Evolutionary conservation across 1,140 invertebrate genomes (phyloP), one percentile per base, ranked within the genome.

Genomic region (Babylonia areolata): DNA sequence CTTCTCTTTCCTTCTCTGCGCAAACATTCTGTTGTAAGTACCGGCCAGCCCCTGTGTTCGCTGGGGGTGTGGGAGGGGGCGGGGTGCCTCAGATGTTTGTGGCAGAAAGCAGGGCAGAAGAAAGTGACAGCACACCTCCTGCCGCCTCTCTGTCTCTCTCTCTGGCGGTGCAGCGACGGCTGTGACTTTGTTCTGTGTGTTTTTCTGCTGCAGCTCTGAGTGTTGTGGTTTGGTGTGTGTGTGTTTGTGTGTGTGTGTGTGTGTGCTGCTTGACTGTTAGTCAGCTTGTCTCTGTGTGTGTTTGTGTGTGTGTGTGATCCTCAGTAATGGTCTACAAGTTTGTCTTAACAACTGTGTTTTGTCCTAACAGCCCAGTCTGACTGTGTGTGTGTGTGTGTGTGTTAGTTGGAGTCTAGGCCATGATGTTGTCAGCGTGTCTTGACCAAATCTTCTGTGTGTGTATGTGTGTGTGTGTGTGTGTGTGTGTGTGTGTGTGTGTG

Each of bases 1-100:
- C 54, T 94, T 94, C 88, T 94, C 94, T 82, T 94, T 94, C 85
- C 78, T 93, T 89, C 91, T 94, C 42, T 95, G 94, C 89, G 91
- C 93, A 71, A 95, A 95, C 86, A 91, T 95, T 42, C 86, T 95
- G 80, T 91, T 94, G 94, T 95, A 92, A 95, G 94, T 94, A 92
- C 69, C 51, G n/a, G 46, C 81, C 42, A 15, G 40, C 58, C 58
- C 58, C 58, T 23, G 15, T 23, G 15, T 6, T 64, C 58, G 6
- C 46, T 11, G n/a, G n/a, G n/a, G n/a, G n/a, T n/a, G n/a, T n/a
- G n/a, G 46, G 9, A 51, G 28, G 9, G 69, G 69, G 69, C 33
- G 69, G 69, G 28, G 9, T 9, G 28, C 28, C 28, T n/a, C 33
- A 11, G 28, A n/a, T 6, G 28, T 33, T 39, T 75, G 73, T 75